phyloP scores from a whole-genome alignment of 2,888 invertebrate genomes.

The Drosophila emarginata region DNA sequence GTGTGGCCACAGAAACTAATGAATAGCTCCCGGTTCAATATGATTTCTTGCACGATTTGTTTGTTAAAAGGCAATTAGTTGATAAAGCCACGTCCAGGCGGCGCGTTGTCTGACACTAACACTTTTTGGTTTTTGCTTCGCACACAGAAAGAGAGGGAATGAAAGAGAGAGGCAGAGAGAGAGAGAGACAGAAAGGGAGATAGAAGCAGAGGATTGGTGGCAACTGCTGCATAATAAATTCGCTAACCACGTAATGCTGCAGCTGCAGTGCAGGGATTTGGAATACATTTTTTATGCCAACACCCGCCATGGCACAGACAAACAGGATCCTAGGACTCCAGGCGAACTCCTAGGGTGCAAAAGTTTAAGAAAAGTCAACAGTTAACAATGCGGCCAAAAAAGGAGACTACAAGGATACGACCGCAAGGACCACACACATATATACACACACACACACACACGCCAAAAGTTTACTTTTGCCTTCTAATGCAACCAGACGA shows the following conservation, averaged over 20 bases:
- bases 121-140: neutral
- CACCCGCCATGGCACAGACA: constrained; percentile 60
- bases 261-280: constrained; percentile 79
- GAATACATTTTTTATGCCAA: constrained; percentile 77
- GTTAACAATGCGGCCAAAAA: constrained; percentile 69
- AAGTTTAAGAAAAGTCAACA: constrained; percentile 79
- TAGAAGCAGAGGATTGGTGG: constrained; percentile 53
- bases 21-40: constrained; percentile 69
- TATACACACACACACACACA: neutral
- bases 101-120: constrained; percentile 19
- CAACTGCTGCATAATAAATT: constrained; percentile 80
- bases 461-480: constrained; percentile 2
- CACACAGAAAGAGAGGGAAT: constrained; percentile 12
- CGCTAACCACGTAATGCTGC: constrained; percentile 82
- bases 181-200: neutral
- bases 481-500: constrained; percentile 20
- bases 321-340: constrained; percentile 29
- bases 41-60: constrained; percentile 78
- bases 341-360: constrained; percentile 58
- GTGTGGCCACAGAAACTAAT: constrained; percentile 55
- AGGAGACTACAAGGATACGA: constrained; percentile 20
- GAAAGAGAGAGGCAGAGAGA: constrained; percentile 22
- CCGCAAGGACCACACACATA: neutral
- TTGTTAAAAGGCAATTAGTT: constrained; percentile 76
- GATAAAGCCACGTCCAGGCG: constrained; percentile 40